phyloP scores from a whole-genome alignment of 1,140 invertebrate genomes.

The Lerema accius region DNA sequence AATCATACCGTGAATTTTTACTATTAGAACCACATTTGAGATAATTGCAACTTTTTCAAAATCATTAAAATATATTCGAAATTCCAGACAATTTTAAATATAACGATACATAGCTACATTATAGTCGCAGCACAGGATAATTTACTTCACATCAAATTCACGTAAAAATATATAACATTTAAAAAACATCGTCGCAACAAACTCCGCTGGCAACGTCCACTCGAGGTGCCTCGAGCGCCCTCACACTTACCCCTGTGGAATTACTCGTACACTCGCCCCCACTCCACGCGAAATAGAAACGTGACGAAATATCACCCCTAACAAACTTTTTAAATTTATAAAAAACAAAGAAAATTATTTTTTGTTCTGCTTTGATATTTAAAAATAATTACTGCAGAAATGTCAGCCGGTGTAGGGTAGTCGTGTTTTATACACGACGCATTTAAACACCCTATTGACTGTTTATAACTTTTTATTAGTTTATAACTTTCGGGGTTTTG shows the following conservation, averaged over 20 bases:
- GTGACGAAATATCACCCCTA: conserved; percentile 48
- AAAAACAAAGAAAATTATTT: conserved; percentile 30
- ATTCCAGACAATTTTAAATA: too few relatives aligned
- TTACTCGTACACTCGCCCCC: conserved; percentile 58
- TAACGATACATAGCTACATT: too few relatives aligned
- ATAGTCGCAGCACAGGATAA: too few relatives aligned
- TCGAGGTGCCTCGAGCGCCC: conserved; percentile 55
- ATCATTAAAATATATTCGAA: too few relatives aligned
- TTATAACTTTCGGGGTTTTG: too few relatives aligned
- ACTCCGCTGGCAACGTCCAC: conserved; percentile 54
- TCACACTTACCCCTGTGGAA: conserved; percentile 60
- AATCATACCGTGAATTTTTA: too few relatives aligned
- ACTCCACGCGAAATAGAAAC: conserved; percentile 58
- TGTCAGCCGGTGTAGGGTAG: too few relatives aligned
- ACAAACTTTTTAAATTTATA: conserved; percentile 39
- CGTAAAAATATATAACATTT: conserved; percentile 36
- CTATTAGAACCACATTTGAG: background rate
- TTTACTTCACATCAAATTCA: too few relatives aligned
- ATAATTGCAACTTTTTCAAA: background rate
- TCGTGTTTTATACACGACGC: too few relatives aligned
- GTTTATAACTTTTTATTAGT: too few relatives aligned
- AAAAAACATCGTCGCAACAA: conserved; percentile 54
- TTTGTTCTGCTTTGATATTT: conserved; percentile 32
- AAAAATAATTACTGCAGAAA: conserved; percentile 25
- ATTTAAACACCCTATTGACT: too few relatives aligned